Evolutionary conservation across 53 echinoderm and acorn worm species (phyloP).

Genomic region (Stichopus horrens): DNA sequence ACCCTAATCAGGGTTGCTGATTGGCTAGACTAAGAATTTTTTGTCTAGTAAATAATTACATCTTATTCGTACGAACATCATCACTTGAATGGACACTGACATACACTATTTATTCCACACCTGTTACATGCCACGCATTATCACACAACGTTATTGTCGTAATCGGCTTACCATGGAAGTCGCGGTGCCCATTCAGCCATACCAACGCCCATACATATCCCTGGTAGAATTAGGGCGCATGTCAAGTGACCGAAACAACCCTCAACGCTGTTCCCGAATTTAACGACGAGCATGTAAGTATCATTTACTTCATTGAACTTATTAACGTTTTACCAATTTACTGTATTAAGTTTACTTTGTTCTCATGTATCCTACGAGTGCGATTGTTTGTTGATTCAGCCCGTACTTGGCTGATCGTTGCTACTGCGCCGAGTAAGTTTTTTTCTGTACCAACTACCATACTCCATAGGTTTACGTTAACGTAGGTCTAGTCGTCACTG

Average conservation of each 20-base stretch:
- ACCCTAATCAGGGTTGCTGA: too few relatives aligned
- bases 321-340: not conserved
- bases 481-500: not conserved
- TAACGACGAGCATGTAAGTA: not conserved
- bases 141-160: not conserved
- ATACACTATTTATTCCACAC: too few relatives aligned
- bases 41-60: too few relatives aligned
- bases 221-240: constrained; percentile 33
- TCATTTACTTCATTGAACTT: not conserved
- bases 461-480: not conserved
- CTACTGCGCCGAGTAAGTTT: not conserved
- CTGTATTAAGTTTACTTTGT: not conserved
- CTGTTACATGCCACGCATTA: too few relatives aligned
- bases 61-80: too few relatives aligned
- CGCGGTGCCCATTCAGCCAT: constrained; percentile 7
- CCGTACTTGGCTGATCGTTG: not conserved
- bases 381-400: not conserved
- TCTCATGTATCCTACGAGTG: not conserved
- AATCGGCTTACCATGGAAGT: not conserved
- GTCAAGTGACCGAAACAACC: constrained; percentile 36
- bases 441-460: not conserved
- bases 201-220: constrained; percentile 14
- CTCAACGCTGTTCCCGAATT: not conserved
- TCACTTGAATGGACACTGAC: too few relatives aligned
- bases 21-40: too few relatives aligned